These are phyloP conservation scores for Malthinus seriepunctatus DNA, from an alignment of 2,888 invertebrate species.

Conservation along the genomic window DNA sequence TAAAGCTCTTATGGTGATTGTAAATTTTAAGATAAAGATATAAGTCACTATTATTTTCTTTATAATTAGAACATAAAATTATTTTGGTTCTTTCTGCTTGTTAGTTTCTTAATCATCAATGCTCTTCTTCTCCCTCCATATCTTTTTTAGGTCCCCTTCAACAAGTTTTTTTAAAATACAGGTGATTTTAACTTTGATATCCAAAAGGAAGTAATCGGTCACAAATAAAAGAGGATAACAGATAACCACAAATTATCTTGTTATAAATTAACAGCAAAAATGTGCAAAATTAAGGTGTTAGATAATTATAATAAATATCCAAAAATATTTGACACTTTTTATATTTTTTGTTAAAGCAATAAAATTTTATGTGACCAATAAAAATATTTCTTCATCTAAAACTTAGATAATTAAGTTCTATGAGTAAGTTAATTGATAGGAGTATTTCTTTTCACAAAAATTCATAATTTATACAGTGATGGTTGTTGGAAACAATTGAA, in stretches of 20 bases:
- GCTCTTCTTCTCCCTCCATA: not conserved
- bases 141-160: not conserved
- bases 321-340: slow-evolving; percentile 7
- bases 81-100: slow-evolving; percentile 17
- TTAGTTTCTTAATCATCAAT: slow-evolving; percentile 20
- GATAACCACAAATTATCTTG: slow-evolving; percentile 3
- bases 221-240: slow-evolving; percentile 22
- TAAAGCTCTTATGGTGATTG: slow-evolving; percentile 2
- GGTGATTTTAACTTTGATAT: slow-evolving; percentile 28
- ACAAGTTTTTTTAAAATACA: slow-evolving; percentile 10
- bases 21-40: slow-evolving; percentile 17
- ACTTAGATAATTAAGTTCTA: not conserved
- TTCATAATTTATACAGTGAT: too few species aligned
- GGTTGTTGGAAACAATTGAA: too few species aligned
- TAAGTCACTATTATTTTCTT: slow-evolving; percentile 13
- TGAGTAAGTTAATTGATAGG: not conserved
- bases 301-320: not conserved
- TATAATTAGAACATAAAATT: slow-evolving; percentile 20
- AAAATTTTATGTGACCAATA: slow-evolving; percentile 7
- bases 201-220: slow-evolving; percentile 30
- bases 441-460: too few species aligned
- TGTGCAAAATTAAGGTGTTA: slow-evolving; percentile 2
- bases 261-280: slow-evolving; percentile 4
- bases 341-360: slow-evolving; percentile 4
- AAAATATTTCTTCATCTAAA: not conserved